Percentiles rank a stretch among this genome's conserved stretches.
These are phyloP conservation scores for Tenebrio molitor DNA, from an alignment of 1,140 invertebrate species.

Conservation along the genomic window DNA sequence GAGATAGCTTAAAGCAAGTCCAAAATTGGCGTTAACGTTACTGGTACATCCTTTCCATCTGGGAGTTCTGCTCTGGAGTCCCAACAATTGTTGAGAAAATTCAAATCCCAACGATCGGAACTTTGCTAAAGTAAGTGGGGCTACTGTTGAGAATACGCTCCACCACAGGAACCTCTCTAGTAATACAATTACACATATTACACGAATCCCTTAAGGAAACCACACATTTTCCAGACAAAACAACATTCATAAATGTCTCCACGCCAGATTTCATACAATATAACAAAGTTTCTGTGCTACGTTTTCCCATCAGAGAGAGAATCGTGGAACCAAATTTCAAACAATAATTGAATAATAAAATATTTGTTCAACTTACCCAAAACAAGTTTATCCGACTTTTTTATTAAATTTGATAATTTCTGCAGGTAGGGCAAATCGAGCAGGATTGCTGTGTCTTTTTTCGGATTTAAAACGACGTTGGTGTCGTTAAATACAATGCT, in stretches of 20 bases:
- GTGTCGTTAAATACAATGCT: slow-evolving; percentile 73
- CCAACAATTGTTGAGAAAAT: slow-evolving; percentile 74
- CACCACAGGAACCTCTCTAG: slow-evolving; percentile 77
- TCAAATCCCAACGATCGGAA: slow-evolving; percentile 75
- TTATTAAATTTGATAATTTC: slow-evolving; percentile 70
- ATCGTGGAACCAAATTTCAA: slow-evolving; percentile 15
- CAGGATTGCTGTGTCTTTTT: slow-evolving; percentile 71
- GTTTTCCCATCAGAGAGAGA: slow-evolving; percentile 24
- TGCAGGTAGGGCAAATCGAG: slow-evolving; percentile 75
- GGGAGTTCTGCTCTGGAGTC: slow-evolving; percentile 73
- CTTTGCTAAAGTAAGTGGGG: slow-evolving; percentile 72
- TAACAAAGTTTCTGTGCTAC: slow-evolving; percentile 19
- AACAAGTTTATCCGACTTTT: slow-evolving; percentile 68
- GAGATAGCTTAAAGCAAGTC: slow-evolving; percentile 82
- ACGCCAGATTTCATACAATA: slow-evolving; percentile 32
- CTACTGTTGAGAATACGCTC: slow-evolving; percentile 76
- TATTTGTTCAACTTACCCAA: slow-evolving; percentile 68
- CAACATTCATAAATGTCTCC: slow-evolving; percentile 36
- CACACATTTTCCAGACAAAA: slow-evolving; percentile 36
- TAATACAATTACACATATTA: slow-evolving; percentile 57
- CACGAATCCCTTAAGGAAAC: slow-evolving; percentile 25
- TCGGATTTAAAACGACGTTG: slow-evolving; percentile 69
- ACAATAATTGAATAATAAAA: slow-evolving; percentile 25
- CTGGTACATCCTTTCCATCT: slow-evolving; percentile 82
- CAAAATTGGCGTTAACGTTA: slow-evolving; percentile 83